These are phyloP conservation scores for Burhinus oedicnemus DNA, from an alignment of 2,113 vertebrate genomes.

Conservation along the genomic window DNA sequence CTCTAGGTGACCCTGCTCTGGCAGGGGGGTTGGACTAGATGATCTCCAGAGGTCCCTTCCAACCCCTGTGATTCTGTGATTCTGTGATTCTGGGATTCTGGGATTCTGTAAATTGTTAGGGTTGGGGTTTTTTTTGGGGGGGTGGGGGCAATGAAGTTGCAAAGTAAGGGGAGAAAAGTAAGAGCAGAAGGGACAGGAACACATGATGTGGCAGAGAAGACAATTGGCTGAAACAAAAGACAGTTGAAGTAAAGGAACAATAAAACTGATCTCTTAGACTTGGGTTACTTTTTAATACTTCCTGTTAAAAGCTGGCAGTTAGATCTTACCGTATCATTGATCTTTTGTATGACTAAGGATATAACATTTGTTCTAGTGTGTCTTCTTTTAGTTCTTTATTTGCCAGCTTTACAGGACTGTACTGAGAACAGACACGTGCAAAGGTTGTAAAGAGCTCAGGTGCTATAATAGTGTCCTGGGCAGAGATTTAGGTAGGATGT, in stretches of 20 bases:
- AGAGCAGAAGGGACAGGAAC: background rate
- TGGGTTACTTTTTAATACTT: background rate
- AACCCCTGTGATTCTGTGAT: no score
- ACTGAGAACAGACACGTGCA: background rate
- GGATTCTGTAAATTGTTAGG: no score
- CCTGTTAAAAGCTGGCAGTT: background rate
- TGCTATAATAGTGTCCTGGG: background rate
- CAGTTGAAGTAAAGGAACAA: background rate
- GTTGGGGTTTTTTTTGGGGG: no score
- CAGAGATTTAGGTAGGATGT: background rate
- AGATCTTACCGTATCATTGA: background rate
- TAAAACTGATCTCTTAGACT: background rate
- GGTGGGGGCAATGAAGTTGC: background rate
- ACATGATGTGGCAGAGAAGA: background rate
- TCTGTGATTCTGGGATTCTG: no score
- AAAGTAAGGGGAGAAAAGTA: background rate
- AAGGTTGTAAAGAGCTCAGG: background rate
- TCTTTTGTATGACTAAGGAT: background rate
- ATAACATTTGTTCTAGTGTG: background rate
- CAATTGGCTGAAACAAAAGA: background rate
- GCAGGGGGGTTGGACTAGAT: no score
- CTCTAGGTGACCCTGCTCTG: no score
- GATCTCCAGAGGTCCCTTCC: no score
- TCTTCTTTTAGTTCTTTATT: background rate
- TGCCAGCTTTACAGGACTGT: background rate